Evolutionary conservation across 1,140 invertebrate species (phyloP).

Genomic region (Psilanteris sp.): DNA sequence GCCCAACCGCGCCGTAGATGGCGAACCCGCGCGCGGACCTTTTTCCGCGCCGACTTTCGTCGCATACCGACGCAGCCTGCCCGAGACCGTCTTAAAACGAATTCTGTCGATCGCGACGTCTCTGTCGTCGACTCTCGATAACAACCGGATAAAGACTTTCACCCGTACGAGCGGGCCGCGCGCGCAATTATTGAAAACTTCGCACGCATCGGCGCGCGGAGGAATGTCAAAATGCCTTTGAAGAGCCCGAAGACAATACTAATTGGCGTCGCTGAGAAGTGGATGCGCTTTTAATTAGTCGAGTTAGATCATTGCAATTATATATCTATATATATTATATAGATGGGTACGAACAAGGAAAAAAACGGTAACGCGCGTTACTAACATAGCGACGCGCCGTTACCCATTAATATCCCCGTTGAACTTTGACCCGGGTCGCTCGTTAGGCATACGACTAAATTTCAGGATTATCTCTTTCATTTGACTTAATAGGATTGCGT

Average conservation of each 20-base stretch:
- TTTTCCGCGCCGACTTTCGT: constrained; percentile 39
- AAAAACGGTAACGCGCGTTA: no score
- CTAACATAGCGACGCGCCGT: no score
- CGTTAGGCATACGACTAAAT: neutral
- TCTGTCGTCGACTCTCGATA: constrained; percentile 19
- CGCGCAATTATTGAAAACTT: constrained; percentile 50
- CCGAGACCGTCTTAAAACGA: constrained; percentile 37
- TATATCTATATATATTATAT: no score
- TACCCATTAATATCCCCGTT: no score
- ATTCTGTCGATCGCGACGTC: constrained; percentile 24
- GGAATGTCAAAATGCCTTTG: constrained; percentile 22
- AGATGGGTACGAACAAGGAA: no score
- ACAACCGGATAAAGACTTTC: constrained; percentile 64
- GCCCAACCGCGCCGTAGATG: constrained; percentile 37
- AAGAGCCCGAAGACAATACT: constrained; percentile 43
- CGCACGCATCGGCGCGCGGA: constrained; percentile 36
- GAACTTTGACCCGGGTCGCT: no score
- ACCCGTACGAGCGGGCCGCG: constrained; percentile 32
- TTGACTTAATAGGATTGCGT: constrained; percentile 12
- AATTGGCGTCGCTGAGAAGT: constrained; percentile 52
- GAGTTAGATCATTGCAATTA: constrained; percentile 22
- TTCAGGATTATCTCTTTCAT: neutral
- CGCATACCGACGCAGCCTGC: constrained; percentile 13
- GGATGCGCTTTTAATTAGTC: constrained; percentile 41
- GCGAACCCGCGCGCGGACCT: constrained; percentile 20